Conservation (phyloP, 2,888 invertebrate species). For the Ischnus inquisitorius region DNA sequence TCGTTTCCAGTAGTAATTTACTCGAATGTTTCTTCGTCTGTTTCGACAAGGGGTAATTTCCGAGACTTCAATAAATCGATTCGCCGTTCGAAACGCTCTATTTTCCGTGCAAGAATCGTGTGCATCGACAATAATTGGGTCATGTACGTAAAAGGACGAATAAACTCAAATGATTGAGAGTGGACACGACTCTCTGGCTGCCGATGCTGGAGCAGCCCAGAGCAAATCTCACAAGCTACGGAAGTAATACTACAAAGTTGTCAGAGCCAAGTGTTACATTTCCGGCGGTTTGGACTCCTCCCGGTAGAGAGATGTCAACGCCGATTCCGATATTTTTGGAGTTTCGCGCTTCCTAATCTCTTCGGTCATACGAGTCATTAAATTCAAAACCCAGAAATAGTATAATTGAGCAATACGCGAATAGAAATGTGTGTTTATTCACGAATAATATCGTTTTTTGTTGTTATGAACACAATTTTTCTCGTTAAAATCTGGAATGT, state of each 20-base stretch:
- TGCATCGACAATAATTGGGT: slow-evolving; percentile 3
- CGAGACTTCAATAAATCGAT: not conserved
- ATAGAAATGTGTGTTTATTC: not conserved
- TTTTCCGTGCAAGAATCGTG: not conserved
- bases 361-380: not conserved
- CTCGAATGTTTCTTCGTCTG: not conserved
- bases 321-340: slow-evolving; percentile 49
- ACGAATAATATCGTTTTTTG: not conserved
- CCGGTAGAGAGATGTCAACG: slow-evolving; percentile 22
- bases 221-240: slow-evolving; percentile 37
- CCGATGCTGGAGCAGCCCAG: not conserved
- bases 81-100: not conserved
- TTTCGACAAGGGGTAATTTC: too few relatives aligned
- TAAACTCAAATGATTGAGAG: slow-evolving; percentile 36
- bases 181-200: slow-evolving; percentile 59
- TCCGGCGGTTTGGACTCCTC: slow-evolving; percentile 32
- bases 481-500: not conserved
- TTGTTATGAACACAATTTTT: not conserved
- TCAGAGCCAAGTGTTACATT: slow-evolving; percentile 51
- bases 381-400: slow-evolving; percentile 20
- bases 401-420: not conserved
- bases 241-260: slow-evolving; percentile 53
- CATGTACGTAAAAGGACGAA: not conserved
- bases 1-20: too few relatives aligned
- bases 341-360: not conserved